Evolutionary conservation across 2,888 invertebrate genomes (phyloP), one percentile per base, ranked within the genome.

Genomic region (Theretra japonica): DNA sequence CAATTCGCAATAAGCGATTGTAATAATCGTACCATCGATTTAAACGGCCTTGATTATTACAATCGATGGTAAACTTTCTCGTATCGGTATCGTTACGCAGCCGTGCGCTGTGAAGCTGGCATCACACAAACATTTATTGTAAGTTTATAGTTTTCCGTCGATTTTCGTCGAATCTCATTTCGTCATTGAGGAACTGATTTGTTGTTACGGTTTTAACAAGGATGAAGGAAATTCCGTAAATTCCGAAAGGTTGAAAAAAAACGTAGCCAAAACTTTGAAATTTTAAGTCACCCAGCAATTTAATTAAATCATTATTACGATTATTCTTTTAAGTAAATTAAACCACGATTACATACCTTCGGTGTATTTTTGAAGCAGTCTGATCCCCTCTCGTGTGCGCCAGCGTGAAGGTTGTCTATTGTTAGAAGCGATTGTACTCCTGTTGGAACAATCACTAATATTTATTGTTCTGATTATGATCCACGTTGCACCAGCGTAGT

Each of bases 401-500:
- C 0, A 41, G 62, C 62, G 41, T 62, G 62, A 62, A 62, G 62
- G 62, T 62, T 62, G 15, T n/a, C 62, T 15, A 62, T 62, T 62
- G 62, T 62, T 62, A 21, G 62, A 15, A 15, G 41, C n/a, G 41
- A 62, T 62, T 62, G 62, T 41, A 28, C 19, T 15, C 15, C 19
- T 1, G 33, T 41, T 62, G 62, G 41, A 21, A 62, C 62, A 62
- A 62, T 62, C 21, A 30, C 62, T 62, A n/a, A 62, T 15, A 11
- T 62, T 41, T 62, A 41, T 62, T 62, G 33, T 62, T 62, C 15
- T 21, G 33, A 33, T 41, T 33, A 62, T 62, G 33, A 41, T 62
- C 21, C 33, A 11, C 15, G 41, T 41, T 62, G 33, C 33, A 11
- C 21, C 62, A 62, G 33, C 30, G 7, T 53, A n/a, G 6, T 53